These are phyloP conservation scores for Uromys caudimaculatus DNA, from an alignment of 2,797 vertebrate species.

Conservation along the genomic window DNA sequence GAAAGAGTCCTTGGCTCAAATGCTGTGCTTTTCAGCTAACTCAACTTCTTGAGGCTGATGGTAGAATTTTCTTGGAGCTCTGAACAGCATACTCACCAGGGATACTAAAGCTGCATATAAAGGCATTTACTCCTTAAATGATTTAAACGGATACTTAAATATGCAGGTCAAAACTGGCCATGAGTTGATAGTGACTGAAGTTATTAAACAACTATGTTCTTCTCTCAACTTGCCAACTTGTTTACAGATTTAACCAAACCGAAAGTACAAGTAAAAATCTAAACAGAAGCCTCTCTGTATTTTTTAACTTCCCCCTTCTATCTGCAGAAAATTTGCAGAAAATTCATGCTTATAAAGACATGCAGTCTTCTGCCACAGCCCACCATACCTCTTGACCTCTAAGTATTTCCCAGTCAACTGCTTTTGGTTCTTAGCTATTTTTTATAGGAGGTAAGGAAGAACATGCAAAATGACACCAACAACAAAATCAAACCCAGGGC, in stretches of 20 bases:
- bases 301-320: background rate
- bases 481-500: background rate
- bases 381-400: background rate
- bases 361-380: background rate
- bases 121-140: background rate
- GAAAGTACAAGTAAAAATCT: background rate
- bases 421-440: background rate
- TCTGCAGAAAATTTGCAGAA: background rate
- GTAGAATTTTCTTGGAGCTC: background rate
- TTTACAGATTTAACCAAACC: background rate
- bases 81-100: background rate
- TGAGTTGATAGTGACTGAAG: background rate
- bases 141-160: background rate
- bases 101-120: background rate
- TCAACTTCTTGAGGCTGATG: background rate
- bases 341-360: background rate
- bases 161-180: background rate
- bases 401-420: background rate
- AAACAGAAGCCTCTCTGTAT: background rate
- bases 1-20: background rate
- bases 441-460: background rate
- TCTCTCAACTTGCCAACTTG: background rate
- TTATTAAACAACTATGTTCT: background rate
- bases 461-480: background rate
- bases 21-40: background rate